Base-by-base conservation (phyloP, 2,113 vertebrate genomes). In the Ceratotherium simum region DNA sequence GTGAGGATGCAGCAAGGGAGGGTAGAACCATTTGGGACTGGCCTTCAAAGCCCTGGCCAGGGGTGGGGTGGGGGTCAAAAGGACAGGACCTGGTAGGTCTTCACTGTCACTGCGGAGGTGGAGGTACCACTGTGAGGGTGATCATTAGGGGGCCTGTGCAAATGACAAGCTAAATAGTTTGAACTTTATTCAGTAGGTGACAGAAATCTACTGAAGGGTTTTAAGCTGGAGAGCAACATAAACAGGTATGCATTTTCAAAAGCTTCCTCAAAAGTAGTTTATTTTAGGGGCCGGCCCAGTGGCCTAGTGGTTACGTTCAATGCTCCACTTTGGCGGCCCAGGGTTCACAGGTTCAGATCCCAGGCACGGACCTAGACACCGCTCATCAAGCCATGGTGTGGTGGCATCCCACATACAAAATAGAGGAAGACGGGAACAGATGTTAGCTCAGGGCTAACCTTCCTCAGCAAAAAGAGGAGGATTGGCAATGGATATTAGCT, bases 1-100 rank as follows among this genome's bases (percentile, higher is more conserved):
- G 84, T 95, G 97, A 97, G 93, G 95, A 96, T 56, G 60, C 69
- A 97, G 94, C 94, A 85, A 90, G 90, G 96, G 91, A 97, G 96
- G 97, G 94, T 56, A 94, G 96, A 94, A 92, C 92, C 65, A 4
- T 87, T 58, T 65, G 75, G 92, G 90, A 97, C 83, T 97, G 94
- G 96, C 79, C 82, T 95, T 97, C 13, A 8, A 84, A 92, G 90
- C 83, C 80, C 95, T 95, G 93, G 95, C 67, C 60, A 73, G 73
- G 89, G 94, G 76, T 94, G 62, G 80, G 92, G 73, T 96, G 67
- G 95, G 60, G 67, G 73, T 85, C 93, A 83, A 85, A 94, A 87
- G 88, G 69, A 88, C 69, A 91, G 46, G 91, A 60, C 84, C 96
- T 92, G 54, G 64, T 46, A 75, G 88, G 84, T 95, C 91, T 94